These are phyloP conservation scores for Porites evermanni DNA, from an alignment of 92 coral and sea anemone species.

Conservation along the genomic window DNA sequence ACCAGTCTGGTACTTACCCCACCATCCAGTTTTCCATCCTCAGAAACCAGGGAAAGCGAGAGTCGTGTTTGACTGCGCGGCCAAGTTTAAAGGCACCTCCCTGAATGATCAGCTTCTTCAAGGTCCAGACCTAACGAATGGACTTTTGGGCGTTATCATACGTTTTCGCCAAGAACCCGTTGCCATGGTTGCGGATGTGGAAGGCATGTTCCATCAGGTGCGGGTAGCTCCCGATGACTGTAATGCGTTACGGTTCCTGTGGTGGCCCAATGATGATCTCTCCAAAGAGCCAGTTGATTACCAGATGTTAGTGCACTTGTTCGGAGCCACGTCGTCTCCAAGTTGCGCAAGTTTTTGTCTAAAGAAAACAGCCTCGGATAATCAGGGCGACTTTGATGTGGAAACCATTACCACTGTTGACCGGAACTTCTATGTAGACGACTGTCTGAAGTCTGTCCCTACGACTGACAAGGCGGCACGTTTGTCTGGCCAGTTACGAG, in stretches of 20 bases:
- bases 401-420: slow-evolving; percentile 1
- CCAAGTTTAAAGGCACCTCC: slow-evolving; percentile 39
- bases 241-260: neutral
- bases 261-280: neutral
- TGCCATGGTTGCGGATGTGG: neutral
- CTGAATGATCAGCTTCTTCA: slow-evolving; percentile 60
- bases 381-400: neutral
- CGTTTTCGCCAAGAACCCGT: slow-evolving; percentile 58
- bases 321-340: neutral
- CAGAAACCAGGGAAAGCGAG: slow-evolving; percentile 63
- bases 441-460: slow-evolving; percentile 39
- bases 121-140: slow-evolving; percentile 68
- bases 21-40: slow-evolving; percentile 67
- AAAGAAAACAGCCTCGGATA: neutral
- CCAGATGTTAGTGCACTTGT: neutral
- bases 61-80: slow-evolving; percentile 72
- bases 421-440: slow-evolving; percentile 45
- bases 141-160: slow-evolving; percentile 52
- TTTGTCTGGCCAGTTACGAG: neutral
- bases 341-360: neutral
- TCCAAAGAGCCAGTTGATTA: neutral
- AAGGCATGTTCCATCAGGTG: neutral
- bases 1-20: slow-evolving; percentile 55
- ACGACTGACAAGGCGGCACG: slow-evolving; percentile 1
- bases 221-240: neutral